Evolutionary conservation across 2,888 invertebrate species (phyloP).

Genomic region (Limnephilus lunatus): DNA sequence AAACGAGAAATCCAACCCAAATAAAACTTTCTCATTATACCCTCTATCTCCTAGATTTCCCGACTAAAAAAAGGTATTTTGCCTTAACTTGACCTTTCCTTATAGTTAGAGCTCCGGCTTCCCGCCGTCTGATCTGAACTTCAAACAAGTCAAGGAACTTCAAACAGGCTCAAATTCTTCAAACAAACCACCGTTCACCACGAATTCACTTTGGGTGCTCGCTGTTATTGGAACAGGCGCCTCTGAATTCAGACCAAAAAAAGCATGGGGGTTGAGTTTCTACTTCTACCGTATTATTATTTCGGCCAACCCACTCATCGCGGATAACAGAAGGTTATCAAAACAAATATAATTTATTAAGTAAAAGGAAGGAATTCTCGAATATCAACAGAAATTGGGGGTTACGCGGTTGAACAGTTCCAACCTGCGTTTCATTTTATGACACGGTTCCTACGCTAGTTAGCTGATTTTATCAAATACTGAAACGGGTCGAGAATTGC

Average conservation of each 20-base stretch:
- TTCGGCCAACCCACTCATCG: conserved; percentile 50
- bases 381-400: not conserved
- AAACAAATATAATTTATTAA: conserved; percentile 40
- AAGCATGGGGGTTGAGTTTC: conserved; percentile 12
- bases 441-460: not conserved
- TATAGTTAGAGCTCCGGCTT: conserved; percentile 22
- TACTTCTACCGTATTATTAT: conserved; percentile 63
- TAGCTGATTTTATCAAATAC: not conserved
- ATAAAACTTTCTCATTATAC: not conserved
- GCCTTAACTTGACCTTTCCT: conserved; percentile 19
- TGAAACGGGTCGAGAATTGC: not conserved
- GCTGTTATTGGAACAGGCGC: conserved; percentile 51
- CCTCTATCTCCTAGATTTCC: not conserved
- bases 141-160: conserved; percentile 45
- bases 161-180: conserved; percentile 44
- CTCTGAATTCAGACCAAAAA: conserved; percentile 22
- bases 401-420: not conserved
- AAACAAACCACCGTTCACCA: conserved; percentile 53
- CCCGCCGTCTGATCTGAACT: conserved; percentile 56
- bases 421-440: not conserved
- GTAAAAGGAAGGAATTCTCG: not conserved
- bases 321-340: conserved; percentile 53
- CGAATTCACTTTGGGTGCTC: conserved; percentile 47
- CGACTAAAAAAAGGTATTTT: not conserved
- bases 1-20: no score